Percentiles rank a stretch among this genome's conserved stretches.
These are phyloP conservation scores for Drosophila simulans DNA, from an alignment of 1,140 invertebrate species.

Conservation along the genomic window DNA sequence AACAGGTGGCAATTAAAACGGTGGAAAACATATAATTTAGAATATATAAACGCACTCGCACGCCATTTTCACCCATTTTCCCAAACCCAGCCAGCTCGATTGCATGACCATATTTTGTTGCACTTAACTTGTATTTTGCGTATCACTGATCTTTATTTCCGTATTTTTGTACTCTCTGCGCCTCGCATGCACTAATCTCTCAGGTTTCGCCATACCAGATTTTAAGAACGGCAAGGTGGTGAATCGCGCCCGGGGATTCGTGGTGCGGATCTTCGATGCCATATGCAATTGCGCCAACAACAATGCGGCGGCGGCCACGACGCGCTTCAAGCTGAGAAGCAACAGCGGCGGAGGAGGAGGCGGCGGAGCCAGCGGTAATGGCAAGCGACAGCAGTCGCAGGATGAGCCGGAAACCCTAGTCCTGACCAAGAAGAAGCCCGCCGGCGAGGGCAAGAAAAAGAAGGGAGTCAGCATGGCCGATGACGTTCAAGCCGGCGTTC, in stretches of 20 bases:
- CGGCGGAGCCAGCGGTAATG: conserved; percentile 25
- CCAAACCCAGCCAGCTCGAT: conserved; percentile 25
- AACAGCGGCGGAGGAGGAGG: conserved; percentile 54
- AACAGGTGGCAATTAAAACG: conserved; percentile 35
- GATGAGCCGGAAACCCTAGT: conserved; percentile 63
- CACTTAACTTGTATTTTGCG: conserved; percentile 47
- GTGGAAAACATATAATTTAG: not conserved
- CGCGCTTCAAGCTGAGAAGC: conserved; percentile 75
- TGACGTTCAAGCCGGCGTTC: conserved; percentile 67
- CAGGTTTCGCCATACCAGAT: conserved; percentile 84
- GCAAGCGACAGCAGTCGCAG: conserved; percentile 63
- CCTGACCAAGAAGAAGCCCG: conserved; percentile 66
- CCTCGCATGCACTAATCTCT: conserved; percentile 56
- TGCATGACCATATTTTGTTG: conserved; percentile 44
- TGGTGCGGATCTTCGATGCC: conserved; percentile 86
- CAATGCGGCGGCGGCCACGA: conserved; percentile 85
- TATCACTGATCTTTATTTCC: conserved; percentile 56
- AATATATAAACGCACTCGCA: conserved; percentile 28
- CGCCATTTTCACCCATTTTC: conserved; percentile 19
- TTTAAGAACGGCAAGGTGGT: conserved; percentile 86
- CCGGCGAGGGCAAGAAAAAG: conserved; percentile 64
- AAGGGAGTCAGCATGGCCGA: conserved; percentile 73
- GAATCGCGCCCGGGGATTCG: conserved; percentile 86
- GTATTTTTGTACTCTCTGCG: conserved; percentile 39
- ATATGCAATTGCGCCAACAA: conserved; percentile 87